Evolutionary conservation across 2,888 invertebrate species (phyloP), one percentile per base, ranked within the genome.

Genomic region (Miltochrista miniata): DNA sequence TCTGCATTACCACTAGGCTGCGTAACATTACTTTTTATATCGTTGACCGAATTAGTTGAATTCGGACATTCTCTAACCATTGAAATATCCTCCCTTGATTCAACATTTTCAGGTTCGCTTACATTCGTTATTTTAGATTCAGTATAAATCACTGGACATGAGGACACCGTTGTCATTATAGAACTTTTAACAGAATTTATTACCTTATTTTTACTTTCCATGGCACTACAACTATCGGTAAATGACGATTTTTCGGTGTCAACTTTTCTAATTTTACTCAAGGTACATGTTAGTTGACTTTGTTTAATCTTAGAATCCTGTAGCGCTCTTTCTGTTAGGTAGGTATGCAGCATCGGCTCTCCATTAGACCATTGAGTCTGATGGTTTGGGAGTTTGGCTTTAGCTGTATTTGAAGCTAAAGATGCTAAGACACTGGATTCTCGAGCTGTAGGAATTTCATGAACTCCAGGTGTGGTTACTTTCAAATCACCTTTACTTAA

Each of bases 221-320:
- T 74, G 33, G 61, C 59, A 40, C 59, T 72, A 48, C 72, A 74
- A 43, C 72, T 81, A 58, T 87, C 85, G 9, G 67, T 64, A 41
- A 72, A 79, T 12, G 74, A 66, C n/a, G 80, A 58, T 42, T 80
- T 81, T 59, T 87, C 87, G 29, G 81, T 43, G 46, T 90, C 89
- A 14, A 82, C 61, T 74, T 89, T 90, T 57, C 80, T 83, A 54
- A 79, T 59, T 79, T 86, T 90, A 55, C 76, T 82, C 57, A 84
- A 72, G 57, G 69, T 86, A 51, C 81, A 76, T 38, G 87, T 83
- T 48, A 91, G 79, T 74, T 94, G 94, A 60, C 93, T 94, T 75
- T 95, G 95, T 78, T 95, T 96, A 53, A 95, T 94, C 80, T 94
- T 94, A 35, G 94, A 93, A 74, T 95, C 94, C 73, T 94, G 92